Base-by-base conservation (phyloP, 2,888 invertebrate genomes). In the Ormyrus thymus region DNA sequence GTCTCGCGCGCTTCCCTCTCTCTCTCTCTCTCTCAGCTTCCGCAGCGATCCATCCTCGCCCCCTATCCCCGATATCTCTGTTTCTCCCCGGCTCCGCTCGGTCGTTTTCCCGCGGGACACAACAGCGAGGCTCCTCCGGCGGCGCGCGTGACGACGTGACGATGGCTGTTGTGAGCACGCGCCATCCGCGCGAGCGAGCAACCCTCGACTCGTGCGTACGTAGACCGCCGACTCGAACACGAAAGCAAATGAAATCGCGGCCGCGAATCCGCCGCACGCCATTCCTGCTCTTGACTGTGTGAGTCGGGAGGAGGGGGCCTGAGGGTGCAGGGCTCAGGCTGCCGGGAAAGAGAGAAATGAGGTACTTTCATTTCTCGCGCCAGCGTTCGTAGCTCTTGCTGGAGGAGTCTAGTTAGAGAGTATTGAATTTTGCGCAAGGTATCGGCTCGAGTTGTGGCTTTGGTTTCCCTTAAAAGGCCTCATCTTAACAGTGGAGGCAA, bases 191-290 rank as follows among this genome's bases (percentile, higher is more conserved):
- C 46, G 11, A 29, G 66, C 61, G 45, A 62, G 62, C 71, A 69
- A 53, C 76, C 73, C 73, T 71, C 64, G 15, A 55, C 68, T 61
- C 56, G 56, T 58, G 58, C 58, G 50, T 61, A 64, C 45, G 71
- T 61, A 71, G 85, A 84, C 85, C 79, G 79, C 85, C 84, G 81
- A 81, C 86, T 86, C 85, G 83, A 86, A 29, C 29, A 29, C 29
- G 29, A 29, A 29, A 29, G 29, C 29, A 29, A 29, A 29, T 29
- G 29, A 29, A 29, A 87, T 87, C 86, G 84, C 85, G 11, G 65
- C 7, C 50, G 65, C 62, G 50, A 79, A 76, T 73, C 71, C 55
- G 68, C 76, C 46, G n/a, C 79, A 48, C 69, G 50, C 68, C 62
- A 48, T 72, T 73, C 69, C 68, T 29, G 29, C 29, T 29, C 29